Conservation (phyloP, 2,113 vertebrate species). For the Pelmatolapia mariae region DNA sequence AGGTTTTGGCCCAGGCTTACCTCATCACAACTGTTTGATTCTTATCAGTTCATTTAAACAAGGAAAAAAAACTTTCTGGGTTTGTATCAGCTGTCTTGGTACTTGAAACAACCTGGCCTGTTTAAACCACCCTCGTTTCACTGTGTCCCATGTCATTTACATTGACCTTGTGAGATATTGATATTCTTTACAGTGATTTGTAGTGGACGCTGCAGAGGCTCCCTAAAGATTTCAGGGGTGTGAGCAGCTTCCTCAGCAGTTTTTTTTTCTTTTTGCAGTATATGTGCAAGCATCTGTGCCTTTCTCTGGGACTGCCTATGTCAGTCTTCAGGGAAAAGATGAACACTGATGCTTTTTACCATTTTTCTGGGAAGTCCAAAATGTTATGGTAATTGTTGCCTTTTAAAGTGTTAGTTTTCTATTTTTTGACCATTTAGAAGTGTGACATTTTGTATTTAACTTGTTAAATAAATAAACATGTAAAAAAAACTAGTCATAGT, state of each 20-base stretch:
- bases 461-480: background rate
- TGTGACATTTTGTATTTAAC: background rate
- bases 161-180: background rate
- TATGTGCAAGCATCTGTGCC: background rate
- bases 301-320: background rate
- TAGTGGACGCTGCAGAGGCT: conserved; percentile 28
- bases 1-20: background rate
- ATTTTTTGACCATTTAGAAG: background rate
- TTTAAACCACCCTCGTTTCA: background rate
- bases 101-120: background rate
- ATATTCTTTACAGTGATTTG: background rate
- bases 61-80: background rate
- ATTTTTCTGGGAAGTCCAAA: background rate
- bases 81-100: background rate
- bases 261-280: conserved; percentile 11
- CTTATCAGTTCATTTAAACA: background rate
- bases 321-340: background rate
- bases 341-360: background rate
- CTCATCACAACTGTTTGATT: background rate
- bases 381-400: background rate
- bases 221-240: conserved; percentile 10
- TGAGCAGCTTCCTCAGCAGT: conserved; percentile 12
- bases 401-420: background rate
- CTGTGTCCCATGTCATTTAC: background rate
- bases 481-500: background rate